These are phyloP conservation scores for Brenthis ino DNA, from an alignment of 2,888 invertebrate genomes.

Conservation along the genomic window DNA sequence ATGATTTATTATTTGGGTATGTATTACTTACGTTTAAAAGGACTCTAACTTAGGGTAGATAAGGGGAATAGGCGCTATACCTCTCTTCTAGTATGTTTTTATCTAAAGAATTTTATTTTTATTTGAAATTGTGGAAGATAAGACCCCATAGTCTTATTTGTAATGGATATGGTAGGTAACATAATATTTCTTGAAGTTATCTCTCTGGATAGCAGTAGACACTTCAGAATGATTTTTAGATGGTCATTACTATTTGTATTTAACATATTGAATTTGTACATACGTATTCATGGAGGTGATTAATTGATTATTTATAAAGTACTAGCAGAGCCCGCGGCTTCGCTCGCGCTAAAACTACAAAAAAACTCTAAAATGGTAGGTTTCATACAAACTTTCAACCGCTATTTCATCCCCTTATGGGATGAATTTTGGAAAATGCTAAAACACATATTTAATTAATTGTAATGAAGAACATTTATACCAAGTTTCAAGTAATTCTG, in stretches of 20 bases:
- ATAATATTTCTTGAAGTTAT: conserved; percentile 9
- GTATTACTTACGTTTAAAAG: conserved; percentile 44
- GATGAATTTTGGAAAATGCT: too few species aligned
- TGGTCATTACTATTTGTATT: not conserved
- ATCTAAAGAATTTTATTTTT: conserved; percentile 37
- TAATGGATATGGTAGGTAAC: conserved; percentile 11
- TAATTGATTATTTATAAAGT: too few species aligned
- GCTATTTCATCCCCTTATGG: too few species aligned
- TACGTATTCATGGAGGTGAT: too few species aligned
- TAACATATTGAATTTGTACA: not conserved
- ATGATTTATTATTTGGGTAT: conserved; percentile 73
- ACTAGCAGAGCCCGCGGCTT: too few species aligned
- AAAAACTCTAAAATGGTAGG: too few species aligned
- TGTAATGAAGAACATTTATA: too few species aligned
- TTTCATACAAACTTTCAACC: too few species aligned
- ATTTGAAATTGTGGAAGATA: conserved; percentile 25
- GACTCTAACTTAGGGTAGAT: conserved; percentile 49
- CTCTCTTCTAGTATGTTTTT: conserved; percentile 43
- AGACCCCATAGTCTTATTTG: conserved; percentile 14
- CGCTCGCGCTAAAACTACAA: too few species aligned
- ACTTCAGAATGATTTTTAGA: conserved; percentile 33
- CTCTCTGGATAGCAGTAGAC: conserved; percentile 22
- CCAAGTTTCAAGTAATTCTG: too few species aligned
- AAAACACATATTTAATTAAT: too few species aligned
- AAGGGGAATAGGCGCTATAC: conserved; percentile 44